These are phyloP conservation scores for Apamea anceps DNA, from an alignment of 2,888 invertebrate genomes.

Conservation along the genomic window DNA sequence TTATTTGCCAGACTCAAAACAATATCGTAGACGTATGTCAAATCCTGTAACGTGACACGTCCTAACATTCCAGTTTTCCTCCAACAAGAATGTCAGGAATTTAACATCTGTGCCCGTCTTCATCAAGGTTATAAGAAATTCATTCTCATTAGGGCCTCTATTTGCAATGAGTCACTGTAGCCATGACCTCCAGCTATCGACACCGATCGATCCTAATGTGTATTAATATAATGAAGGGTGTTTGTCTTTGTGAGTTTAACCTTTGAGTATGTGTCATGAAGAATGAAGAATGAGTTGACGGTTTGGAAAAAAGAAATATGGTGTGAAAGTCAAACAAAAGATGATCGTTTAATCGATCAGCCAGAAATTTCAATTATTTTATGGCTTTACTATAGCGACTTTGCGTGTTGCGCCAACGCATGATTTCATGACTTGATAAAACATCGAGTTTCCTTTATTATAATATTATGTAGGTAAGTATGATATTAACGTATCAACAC, in stretches of 20 bases:
- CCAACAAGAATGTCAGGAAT: slow-evolving; percentile 5
- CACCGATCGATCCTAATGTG: slow-evolving; percentile 38
- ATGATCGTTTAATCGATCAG: background rate
- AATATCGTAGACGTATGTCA: background rate
- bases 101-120: slow-evolving; percentile 13
- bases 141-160: slow-evolving; percentile 43
- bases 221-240: slow-evolving; percentile 44
- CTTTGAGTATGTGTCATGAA: slow-evolving; percentile 23
- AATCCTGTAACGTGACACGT: background rate
- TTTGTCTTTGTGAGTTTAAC: slow-evolving; percentile 19
- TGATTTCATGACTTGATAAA: too few species aligned
- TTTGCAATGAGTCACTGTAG: slow-evolving; percentile 62
- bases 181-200: slow-evolving; percentile 48
- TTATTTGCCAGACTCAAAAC: background rate
- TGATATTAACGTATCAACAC: too few species aligned
- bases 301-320: background rate
- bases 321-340: background rate
- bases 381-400: background rate
- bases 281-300: slow-evolving; percentile 21
- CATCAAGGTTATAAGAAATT: slow-evolving; percentile 22
- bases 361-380: background rate
- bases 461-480: too few species aligned
- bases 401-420: too few species aligned
- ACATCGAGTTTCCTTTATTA: too few species aligned
- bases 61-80: background rate